Conservation (phyloP, 2,888 invertebrate species). For the Leucophora obtusa region DNA sequence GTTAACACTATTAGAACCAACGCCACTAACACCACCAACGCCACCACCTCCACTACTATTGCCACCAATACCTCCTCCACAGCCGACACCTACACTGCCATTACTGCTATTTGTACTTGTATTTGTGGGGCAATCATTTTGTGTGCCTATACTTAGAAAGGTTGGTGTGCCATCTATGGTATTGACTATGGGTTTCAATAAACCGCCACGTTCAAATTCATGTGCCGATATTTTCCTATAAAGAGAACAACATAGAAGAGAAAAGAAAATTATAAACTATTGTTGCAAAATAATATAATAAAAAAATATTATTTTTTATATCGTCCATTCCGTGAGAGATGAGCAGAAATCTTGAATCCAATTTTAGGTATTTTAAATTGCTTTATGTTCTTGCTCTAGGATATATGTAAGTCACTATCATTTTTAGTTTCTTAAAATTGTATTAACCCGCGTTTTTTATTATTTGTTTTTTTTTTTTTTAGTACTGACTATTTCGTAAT, state of each 20-base stretch:
- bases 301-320: background rate
- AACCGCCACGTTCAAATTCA: conserved; percentile 95
- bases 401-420: too few species aligned
- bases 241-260: conserved; percentile 10
- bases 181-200: conserved; percentile 94
- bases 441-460: too few species aligned
- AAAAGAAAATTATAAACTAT: conserved; percentile 11
- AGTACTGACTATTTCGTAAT: too few species aligned
- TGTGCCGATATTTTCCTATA: conserved; percentile 93
- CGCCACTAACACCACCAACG: conserved; percentile 59
- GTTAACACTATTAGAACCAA: conserved; percentile 59
- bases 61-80: conserved; percentile 33
- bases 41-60: conserved; percentile 42
- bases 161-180: conserved; percentile 96
- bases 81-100: conserved; percentile 47
- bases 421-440: too few species aligned
- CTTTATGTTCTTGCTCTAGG: too few species aligned
- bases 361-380: too few species aligned
- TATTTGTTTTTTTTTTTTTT: too few species aligned
- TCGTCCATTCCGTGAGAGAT: too few species aligned
- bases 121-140: conserved; percentile 72
- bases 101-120: conserved; percentile 70
- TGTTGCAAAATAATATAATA: background rate
- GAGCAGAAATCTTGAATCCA: too few species aligned
- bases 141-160: conserved; percentile 82